Evolutionary conservation across 2,113 vertebrate species (phyloP).

Genomic region (Pseudolaguvia tuberculata): DNA sequence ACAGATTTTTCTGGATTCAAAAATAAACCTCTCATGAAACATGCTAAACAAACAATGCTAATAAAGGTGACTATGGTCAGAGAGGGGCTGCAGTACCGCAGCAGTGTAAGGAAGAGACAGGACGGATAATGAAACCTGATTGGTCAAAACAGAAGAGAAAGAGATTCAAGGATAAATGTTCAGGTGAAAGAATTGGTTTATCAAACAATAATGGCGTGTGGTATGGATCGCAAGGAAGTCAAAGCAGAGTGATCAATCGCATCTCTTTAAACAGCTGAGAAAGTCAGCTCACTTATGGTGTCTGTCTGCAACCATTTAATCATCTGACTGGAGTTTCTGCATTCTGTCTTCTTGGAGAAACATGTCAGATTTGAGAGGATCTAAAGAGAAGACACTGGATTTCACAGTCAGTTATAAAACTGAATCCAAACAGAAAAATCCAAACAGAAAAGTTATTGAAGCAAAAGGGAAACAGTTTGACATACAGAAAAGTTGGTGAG

Average conservation of each 20-base stretch:
- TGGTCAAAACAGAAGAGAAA: conserved; percentile 41
- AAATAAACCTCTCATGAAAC: not conserved
- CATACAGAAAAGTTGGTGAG: too few relatives aligned
- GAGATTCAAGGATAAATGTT: conserved; percentile 52
- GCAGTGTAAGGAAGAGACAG: not conserved
- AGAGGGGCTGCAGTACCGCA: not conserved
- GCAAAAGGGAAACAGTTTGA: not conserved
- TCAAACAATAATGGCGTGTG: conserved; percentile 41
- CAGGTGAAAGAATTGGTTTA: conserved; percentile 41
- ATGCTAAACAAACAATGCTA: too few relatives aligned
- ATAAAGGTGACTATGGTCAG: conserved; percentile 7
- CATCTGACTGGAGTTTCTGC: not conserved
- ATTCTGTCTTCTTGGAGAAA: conserved; percentile 12
- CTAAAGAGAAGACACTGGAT: not conserved
- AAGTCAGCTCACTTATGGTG: too few relatives aligned
- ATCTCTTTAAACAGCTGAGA: conserved; percentile 21
- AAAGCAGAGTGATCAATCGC: too few relatives aligned
- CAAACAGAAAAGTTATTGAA: too few relatives aligned
- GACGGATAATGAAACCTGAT: not conserved
- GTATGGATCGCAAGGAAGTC: conserved; percentile 44
- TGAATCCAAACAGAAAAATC: not conserved
- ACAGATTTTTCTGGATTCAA: not conserved
- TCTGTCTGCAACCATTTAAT: too few relatives aligned
- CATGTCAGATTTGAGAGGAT: conserved; percentile 7
- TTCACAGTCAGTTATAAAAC: not conserved